A percentile compares a stretch with the other conserved stretches of the same genome.
phyloP scores from a whole-genome alignment of 2,888 invertebrate species.

The Zaprionus lineosus region DNA sequence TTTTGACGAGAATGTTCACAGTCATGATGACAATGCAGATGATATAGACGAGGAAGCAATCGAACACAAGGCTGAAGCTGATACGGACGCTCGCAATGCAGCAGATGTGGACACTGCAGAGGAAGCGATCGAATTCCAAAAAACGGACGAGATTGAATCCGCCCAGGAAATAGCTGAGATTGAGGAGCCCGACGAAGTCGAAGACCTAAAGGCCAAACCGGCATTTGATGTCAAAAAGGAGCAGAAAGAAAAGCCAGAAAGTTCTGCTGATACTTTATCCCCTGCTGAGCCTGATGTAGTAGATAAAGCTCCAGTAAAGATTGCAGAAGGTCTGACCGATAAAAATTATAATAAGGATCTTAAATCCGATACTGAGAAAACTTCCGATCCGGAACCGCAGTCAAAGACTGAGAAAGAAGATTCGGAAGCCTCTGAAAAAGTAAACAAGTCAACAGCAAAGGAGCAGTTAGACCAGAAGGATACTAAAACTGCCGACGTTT shows the following conservation, averaged over 20 bases:
- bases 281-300: conserved; percentile 13
- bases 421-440: conserved; percentile 34
- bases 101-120: conserved; percentile 17
- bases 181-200: conserved; percentile 59
- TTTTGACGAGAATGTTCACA: conserved; percentile 51
- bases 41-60: conserved; percentile 30
- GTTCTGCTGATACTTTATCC: conserved; percentile 19
- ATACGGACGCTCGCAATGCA: conserved; percentile 17
- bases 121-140: conserved; percentile 26
- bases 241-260: conserved; percentile 12
- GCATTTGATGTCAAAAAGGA: conserved; percentile 32
- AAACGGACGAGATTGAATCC: conserved; percentile 34
- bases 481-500: conserved; percentile 2
- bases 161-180: conserved; percentile 23
- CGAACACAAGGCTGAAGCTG: conserved; percentile 17
- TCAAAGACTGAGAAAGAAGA: conserved; percentile 60
- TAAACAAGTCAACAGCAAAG: conserved; percentile 1
- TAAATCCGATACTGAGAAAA: no score
- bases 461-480: conserved; percentile 2
- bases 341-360: no score
- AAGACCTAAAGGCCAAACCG: conserved; percentile 35
- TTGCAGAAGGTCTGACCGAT: no score
- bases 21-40: conserved; percentile 20
- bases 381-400: no score
- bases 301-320: no score